phyloP scores from a whole-genome alignment of 2,888 invertebrate genomes.

The Laothoe populi region DNA sequence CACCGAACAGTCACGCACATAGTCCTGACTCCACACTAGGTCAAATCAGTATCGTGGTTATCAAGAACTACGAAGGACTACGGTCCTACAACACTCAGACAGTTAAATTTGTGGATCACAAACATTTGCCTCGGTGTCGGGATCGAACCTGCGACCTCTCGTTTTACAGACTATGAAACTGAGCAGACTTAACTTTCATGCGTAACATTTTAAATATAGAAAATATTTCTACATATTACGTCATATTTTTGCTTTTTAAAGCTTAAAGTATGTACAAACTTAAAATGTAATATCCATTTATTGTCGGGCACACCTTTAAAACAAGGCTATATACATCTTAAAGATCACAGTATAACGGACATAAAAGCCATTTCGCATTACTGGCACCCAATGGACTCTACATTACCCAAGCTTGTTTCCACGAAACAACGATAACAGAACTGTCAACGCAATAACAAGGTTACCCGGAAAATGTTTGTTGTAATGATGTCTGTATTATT shows the following conservation, averaged over 20 bases:
- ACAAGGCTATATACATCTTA: constrained; percentile 12
- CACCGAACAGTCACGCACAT: too few relatives aligned
- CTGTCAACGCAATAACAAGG: constrained; percentile 56
- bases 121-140: too few relatives aligned
- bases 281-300: constrained; percentile 25
- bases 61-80: too few relatives aligned
- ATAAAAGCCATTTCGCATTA: constrained; percentile 11
- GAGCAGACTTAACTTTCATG: background rate
- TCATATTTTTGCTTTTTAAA: background rate
- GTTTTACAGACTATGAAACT: too few relatives aligned
- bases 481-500: constrained; percentile 42
- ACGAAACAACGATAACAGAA: constrained; percentile 39
- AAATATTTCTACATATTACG: background rate
- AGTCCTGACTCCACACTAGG: too few relatives aligned
- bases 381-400: constrained; percentile 1
- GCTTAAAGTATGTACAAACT: background rate
- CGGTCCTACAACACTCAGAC: too few relatives aligned
- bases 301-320: constrained; percentile 35
- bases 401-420: constrained; percentile 40
- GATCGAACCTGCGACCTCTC: too few relatives aligned
- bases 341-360: constrained; percentile 17
- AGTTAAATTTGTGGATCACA: too few relatives aligned
- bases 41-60: too few relatives aligned
- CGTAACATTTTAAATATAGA: background rate
- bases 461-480: constrained; percentile 51